Percentiles rank a stretch among this genome's conserved stretches.
Evolutionary conservation across 2,797 vertebrate species (phyloP).

Genomic region (Threskiornis aethiopicus): DNA sequence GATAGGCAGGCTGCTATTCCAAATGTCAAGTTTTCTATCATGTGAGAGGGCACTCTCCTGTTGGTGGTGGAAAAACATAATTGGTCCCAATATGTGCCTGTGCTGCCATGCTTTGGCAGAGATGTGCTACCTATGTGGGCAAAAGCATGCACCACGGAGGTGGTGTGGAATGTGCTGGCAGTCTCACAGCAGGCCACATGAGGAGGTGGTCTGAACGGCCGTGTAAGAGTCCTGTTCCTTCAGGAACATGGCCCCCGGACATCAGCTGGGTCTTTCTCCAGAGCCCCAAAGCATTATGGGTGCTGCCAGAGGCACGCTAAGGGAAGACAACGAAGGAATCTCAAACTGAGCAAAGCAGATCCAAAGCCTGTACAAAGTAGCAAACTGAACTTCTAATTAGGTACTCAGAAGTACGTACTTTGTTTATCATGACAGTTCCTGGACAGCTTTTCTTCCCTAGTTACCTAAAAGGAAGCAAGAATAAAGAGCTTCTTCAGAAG

Average conservation of each 20-base stretch:
- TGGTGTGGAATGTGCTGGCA: background rate
- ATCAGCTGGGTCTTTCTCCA: background rate
- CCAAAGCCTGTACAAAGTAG: background rate
- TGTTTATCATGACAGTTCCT: background rate
- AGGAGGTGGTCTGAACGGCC: fast-evolving
- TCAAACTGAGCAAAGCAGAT: background rate
- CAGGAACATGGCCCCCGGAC: background rate
- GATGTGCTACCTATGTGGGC: background rate
- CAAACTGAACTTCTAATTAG: slow-evolving; percentile 2
- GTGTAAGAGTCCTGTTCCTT: background rate
- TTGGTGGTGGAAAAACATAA: background rate
- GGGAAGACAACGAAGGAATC: background rate
- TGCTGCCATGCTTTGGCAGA: background rate
- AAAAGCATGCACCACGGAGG: background rate
- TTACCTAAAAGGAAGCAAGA: background rate
- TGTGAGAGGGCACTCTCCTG: background rate
- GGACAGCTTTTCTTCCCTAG: slow-evolving; percentile 28
- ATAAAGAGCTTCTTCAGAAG: slow-evolving; percentile 17
- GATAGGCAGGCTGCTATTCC: background rate
- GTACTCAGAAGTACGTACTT: background rate
- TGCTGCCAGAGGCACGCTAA: background rate
- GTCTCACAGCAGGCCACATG: background rate
- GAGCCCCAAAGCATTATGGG: background rate
- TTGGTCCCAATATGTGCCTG: background rate
- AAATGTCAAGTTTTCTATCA: background rate